A percentile compares a stretch with the other conserved stretches of the same genome.
Conservation (phyloP, 2,113 vertebrate genomes). For the Lophius piscatorius region DNA sequence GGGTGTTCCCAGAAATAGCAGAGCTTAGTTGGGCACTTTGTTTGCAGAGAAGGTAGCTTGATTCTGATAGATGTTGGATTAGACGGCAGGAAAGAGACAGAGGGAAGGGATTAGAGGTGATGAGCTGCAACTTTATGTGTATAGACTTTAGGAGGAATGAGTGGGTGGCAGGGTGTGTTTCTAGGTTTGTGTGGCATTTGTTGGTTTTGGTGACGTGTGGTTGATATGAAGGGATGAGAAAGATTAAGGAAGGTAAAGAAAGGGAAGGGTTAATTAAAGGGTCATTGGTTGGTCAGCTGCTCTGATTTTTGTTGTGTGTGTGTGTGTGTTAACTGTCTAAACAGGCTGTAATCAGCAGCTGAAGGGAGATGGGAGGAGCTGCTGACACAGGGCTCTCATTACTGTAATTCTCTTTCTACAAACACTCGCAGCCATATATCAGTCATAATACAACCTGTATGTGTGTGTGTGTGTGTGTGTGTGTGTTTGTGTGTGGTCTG, state of each 20-base stretch:
- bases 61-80: constrained; percentile 73
- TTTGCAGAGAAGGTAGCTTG: constrained; percentile 64
- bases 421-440: constrained; percentile 18
- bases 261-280: constrained; percentile 61
- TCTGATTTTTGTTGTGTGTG: constrained; percentile 10
- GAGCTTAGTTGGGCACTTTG: constrained; percentile 64
- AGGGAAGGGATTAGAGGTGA: constrained; percentile 68
- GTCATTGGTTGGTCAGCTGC: constrained; percentile 46
- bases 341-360: constrained; percentile 68
- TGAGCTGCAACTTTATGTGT: constrained; percentile 47
- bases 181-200: constrained; percentile 31
- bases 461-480: constrained; percentile 35
- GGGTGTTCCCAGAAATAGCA: constrained; percentile 64
- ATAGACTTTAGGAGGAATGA: background rate
- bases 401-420: constrained; percentile 63
- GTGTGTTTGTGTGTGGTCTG: constrained; percentile 55
- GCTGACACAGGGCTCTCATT: constrained; percentile 73
- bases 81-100: constrained; percentile 66
- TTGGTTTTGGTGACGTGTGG: constrained; percentile 17
- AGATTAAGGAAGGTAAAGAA: constrained; percentile 47
- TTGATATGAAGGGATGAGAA: constrained; percentile 32
- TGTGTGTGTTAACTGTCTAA: constrained; percentile 29
- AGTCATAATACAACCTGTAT: background rate
- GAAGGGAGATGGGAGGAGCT: constrained; percentile 62
- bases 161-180: constrained; percentile 22